These are phyloP conservation scores for Drosophila sechellia DNA, from an alignment of 1,140 invertebrate genomes.

Conservation along the genomic window DNA sequence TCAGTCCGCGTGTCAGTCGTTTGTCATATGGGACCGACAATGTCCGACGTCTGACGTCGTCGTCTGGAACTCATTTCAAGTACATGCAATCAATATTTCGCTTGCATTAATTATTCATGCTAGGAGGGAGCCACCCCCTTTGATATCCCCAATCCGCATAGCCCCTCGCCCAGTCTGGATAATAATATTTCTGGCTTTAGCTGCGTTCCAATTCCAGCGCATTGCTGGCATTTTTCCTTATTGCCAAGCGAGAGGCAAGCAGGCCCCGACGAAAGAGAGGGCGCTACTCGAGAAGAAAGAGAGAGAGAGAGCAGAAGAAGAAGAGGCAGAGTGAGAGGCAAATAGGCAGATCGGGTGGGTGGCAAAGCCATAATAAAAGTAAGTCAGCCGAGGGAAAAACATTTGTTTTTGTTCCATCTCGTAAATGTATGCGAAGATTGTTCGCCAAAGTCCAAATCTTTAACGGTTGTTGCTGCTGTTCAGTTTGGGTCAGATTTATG, in stretches of 20 bases:
- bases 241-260: conserved; percentile 35
- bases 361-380: conserved; percentile 73
- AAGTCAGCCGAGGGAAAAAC: conserved; percentile 68
- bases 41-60: conserved; percentile 27
- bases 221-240: conserved; percentile 73
- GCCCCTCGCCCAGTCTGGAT: conserved; percentile 36
- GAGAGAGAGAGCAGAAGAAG: not conserved
- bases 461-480: conserved; percentile 26
- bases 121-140: conserved; percentile 18
- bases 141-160: not conserved
- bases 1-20: conserved; percentile 78
- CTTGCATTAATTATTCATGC: conserved; percentile 68
- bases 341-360: conserved; percentile 38
- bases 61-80: conserved; percentile 56
- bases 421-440: conserved; percentile 73
- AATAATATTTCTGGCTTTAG: conserved; percentile 39
- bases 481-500: conserved; percentile 67
- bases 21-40: conserved; percentile 62
- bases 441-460: conserved; percentile 20
- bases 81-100: conserved; percentile 68
- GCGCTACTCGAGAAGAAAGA: not conserved
- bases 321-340: not conserved
- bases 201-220: conserved; percentile 74
- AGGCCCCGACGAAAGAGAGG: conserved; percentile 5
- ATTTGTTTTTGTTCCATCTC: conserved; percentile 79